phyloP scores from a whole-genome alignment of 2,113 vertebrate genomes.

The Lates calcarifer region DNA sequence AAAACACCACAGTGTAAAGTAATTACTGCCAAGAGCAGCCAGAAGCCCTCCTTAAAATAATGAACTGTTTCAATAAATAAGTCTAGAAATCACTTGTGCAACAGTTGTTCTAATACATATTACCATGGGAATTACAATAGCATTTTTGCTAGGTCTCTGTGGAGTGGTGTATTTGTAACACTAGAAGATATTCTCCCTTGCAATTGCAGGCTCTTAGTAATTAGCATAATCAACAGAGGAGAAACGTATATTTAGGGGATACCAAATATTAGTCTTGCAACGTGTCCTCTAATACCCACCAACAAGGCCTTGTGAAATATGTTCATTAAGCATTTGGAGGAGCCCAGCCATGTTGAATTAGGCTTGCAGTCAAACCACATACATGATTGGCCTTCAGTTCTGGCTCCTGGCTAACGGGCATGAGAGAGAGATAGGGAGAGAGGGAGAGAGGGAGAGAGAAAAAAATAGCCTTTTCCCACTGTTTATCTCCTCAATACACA shows the following conservation, averaged over 20 bases:
- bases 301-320: conserved; percentile 49
- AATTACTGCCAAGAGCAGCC: conserved; percentile 63
- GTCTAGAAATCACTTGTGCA: conserved; percentile 45
- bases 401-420: conserved; percentile 29
- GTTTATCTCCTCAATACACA: conserved; percentile 42
- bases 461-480: not conserved
- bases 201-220: conserved; percentile 40
- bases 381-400: conserved; percentile 51
- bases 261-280: conserved; percentile 53
- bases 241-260: conserved; percentile 48
- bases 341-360: conserved; percentile 39
- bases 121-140: conserved; percentile 37
- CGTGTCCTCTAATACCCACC: conserved; percentile 44
- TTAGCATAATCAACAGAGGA: conserved; percentile 57
- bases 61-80: conserved; percentile 63
- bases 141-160: conserved; percentile 42
- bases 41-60: conserved; percentile 53
- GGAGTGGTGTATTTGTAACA: conserved; percentile 48
- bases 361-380: conserved; percentile 41
- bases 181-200: conserved; percentile 27
- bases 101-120: conserved; percentile 41
- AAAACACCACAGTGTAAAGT: conserved; percentile 60
- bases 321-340: conserved; percentile 54
- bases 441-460: no score
- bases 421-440: no score